Percentiles rank a stretch among this genome's conserved stretches.
phyloP scores from a whole-genome alignment of 2,113 vertebrate genomes.

The Hepsetus odoe region DNA sequence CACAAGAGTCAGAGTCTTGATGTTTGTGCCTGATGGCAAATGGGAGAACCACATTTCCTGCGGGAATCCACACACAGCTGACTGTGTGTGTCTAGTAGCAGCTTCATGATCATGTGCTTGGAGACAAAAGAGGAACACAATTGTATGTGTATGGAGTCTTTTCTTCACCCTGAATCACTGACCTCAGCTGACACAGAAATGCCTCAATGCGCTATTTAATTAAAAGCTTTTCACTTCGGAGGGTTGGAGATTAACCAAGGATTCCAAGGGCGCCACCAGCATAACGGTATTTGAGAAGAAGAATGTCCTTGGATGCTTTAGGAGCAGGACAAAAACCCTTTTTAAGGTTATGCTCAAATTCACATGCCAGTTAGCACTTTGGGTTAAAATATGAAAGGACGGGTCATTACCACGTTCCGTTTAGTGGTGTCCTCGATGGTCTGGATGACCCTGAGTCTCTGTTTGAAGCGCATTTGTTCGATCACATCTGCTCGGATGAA shows the following conservation, averaged over 20 bases:
- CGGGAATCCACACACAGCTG: not conserved
- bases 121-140: not conserved
- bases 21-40: conserved; percentile 1
- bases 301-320: not conserved
- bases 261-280: not conserved
- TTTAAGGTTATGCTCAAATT: not conserved
- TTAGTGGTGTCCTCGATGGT: conserved; percentile 97
- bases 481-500: conserved; percentile 94
- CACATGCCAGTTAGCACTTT: no score
- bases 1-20: not conserved
- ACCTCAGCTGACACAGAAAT: not conserved
- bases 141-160: not conserved
- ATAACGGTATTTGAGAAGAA: not conserved
- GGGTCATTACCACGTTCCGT: conserved; percentile 88
- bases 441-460: conserved; percentile 96
- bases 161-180: not conserved
- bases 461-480: conserved; percentile 98
- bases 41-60: not conserved
- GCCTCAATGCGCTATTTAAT: not conserved
- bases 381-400: not conserved
- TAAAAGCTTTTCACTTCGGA: not conserved
- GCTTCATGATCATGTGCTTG: not conserved
- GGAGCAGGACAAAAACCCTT: not conserved
- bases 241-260: not conserved
- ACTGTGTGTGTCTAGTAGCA: not conserved